phyloP scores from a whole-genome alignment of 2,797 vertebrate species.

The Nothura maculosa region DNA sequence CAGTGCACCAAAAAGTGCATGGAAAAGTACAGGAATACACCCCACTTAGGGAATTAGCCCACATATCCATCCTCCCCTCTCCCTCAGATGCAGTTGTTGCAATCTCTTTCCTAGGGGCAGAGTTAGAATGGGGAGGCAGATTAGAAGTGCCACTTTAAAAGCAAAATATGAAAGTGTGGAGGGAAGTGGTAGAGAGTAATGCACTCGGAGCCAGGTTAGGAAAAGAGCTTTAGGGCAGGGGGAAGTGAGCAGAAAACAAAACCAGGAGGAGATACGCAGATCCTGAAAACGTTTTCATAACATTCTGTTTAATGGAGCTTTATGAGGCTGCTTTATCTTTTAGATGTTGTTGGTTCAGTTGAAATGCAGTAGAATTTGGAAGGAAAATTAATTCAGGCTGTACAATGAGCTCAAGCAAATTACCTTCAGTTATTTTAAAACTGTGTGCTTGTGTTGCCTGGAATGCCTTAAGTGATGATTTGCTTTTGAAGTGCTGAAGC shows the following conservation, averaged over 20 bases:
- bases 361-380: neutral
- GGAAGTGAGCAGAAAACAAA: neutral
- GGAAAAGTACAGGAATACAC: neutral
- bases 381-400: neutral
- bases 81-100: neutral
- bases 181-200: neutral
- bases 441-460: neutral
- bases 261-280: neutral
- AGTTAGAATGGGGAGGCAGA: neutral
- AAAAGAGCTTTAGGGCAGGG: neutral
- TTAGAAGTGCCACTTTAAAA: neutral
- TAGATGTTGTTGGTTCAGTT: neutral
- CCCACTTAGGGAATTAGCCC: too few relatives aligned
- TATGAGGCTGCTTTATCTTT: conserved; percentile 9
- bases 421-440: neutral
- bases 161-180: neutral
- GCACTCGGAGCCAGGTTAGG: neutral
- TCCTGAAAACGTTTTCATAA: neutral
- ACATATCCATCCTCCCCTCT: too few relatives aligned
- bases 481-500: neutral
- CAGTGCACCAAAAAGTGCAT: neutral
- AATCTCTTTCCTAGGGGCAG: neutral
- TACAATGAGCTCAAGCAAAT: conserved; percentile 14
- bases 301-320: neutral
- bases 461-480: neutral